Conservation (phyloP, 23 tunicate species). For the Botrylloides violaceus region DNA sequence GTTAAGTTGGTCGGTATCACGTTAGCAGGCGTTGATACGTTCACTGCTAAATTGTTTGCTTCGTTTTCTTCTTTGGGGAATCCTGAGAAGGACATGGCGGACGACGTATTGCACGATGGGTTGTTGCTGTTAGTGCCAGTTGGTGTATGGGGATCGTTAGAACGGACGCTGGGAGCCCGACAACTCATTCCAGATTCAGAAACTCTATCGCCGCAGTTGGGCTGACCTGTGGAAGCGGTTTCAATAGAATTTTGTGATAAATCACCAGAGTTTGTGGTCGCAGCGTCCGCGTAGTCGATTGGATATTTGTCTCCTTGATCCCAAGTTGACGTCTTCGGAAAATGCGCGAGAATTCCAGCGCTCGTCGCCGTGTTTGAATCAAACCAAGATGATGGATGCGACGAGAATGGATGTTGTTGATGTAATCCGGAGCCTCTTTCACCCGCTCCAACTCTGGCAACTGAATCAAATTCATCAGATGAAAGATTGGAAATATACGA, state of each 20-base stretch:
- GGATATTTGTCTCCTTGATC: constrained; percentile 20
- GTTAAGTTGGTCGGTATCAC: constrained; percentile 15
- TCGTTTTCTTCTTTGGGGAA: constrained; percentile 67
- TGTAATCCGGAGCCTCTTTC: constrained; percentile 4
- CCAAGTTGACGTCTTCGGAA: constrained; percentile 22
- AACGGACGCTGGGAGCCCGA: constrained; percentile 1
- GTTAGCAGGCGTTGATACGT: constrained; percentile 18
- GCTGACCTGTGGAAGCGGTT: constrained; percentile 10
- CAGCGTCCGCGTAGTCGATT: constrained; percentile 4
- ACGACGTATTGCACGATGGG: constrained; percentile 18
- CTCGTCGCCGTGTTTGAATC: constrained; percentile 18
- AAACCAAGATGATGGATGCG: constrained; percentile 24
- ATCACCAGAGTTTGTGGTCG: constrained; percentile 2
- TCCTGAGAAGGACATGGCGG: constrained; percentile 36
- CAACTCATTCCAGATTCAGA: constrained; percentile 25
- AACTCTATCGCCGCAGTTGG: constrained; percentile 15
- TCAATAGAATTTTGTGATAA: background rate
- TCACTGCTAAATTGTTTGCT: constrained; percentile 8
- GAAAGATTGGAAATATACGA: background rate
- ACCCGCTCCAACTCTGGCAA: constrained; percentile 14
- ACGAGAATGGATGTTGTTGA: constrained; percentile 16
- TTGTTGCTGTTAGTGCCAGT: constrained; percentile 13
- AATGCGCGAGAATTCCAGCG: constrained; percentile 21
- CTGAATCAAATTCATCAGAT: constrained; percentile 20
- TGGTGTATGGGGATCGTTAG: constrained; percentile 12